Base-by-base conservation (phyloP, 2,797 vertebrate genomes). In the Gymnoscopelus microlampas region DNA sequence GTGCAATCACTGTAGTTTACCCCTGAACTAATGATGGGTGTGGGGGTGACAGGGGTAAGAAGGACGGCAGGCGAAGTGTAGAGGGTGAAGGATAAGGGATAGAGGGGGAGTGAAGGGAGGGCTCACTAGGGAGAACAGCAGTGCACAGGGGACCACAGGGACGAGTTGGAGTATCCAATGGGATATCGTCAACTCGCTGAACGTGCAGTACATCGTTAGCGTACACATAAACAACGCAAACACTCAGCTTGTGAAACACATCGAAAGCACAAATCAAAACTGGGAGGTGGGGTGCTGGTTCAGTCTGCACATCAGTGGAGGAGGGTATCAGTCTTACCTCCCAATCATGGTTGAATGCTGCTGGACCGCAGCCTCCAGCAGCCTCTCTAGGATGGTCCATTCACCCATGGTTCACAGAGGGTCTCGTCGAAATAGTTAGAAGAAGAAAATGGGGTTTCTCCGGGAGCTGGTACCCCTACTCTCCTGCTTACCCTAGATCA, bases 301-400 rank as follows among this genome's bases (percentile, higher is more conserved):
- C 19, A 49, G 5, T 6, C 39, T 6, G 39, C 39, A 19, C 48
- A 48, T 47, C 53, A 23, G 53, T 15, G 7, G 11, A 13, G 13
- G 14, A 14, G 29, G 32, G 6, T 39, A 8, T 59, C 13, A 9
- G 35, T 29, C 93, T 92, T 94, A 95, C 94, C 94, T 92, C 68
- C 94, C 93, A 23, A 96, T 96, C 95, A 96, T 96, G 77, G 95
- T 96, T 56, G 95, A 96, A 89, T 96, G 95, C 93, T 96, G 95
- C 92, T 96, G 95, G 79, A 96, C 95, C 62, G 95, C 95, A 54
- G 95, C 95, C 91, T 96, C 95, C 90, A 96, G 93, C 90, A 96
- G 90, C 85, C 95, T 91, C 94, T 96, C 95, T 87, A 96, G 71
- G 77, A 96, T 96, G 76, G 95, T 96, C 95, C 95, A 96, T 90